Evolutionary conservation across 2,113 vertebrate species (phyloP), one percentile per base, ranked within the genome.

Genomic region (cat (Felis catus)): DNA sequence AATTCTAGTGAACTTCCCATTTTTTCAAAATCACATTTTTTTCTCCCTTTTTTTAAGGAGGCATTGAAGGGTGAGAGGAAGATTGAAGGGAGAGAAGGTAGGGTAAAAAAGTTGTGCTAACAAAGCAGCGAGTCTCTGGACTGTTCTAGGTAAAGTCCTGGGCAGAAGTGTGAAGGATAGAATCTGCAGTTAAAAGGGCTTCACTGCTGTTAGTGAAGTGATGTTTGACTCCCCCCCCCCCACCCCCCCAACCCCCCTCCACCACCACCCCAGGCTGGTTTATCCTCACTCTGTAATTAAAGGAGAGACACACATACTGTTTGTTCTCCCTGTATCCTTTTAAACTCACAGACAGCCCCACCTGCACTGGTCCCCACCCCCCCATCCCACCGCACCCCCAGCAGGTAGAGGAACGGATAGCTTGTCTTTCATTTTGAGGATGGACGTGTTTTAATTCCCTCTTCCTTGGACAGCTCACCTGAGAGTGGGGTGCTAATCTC

Each of bases 251-350:
- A 15, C 80, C 41, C 27, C 11, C 36, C 27, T 5, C 8, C 51
- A 7, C 74, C 12, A 25, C 73, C 63, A 25, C 78, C 74, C 55
- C 79, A 73, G 89, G 89, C 94, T 97, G 94, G 70, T 36, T 80
- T 92, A 61, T 76, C 73, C 74, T 95, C 71, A 21, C 80, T 89
- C 88, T 96, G 3, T 94, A 81, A 97, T 97, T 96, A 84, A 91
- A 98, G 86, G 82, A 29, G 87, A 53, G 81, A 92, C 95, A 89
- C 70, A 29, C 33, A 14, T 70, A 96, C 83, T 66, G 91, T 95
- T 73, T 80, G 83, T 58, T 70, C 78, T n/a, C 61, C 31, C 68
- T 13, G 58, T 36, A 76, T 36, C 87, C 80, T 88, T 92, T 87
- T n/a, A 95, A 91, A 94, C 23, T 79, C 89, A 12, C 73, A 95